phyloP scores from a whole-genome alignment of 2,113 vertebrate species.

The human region GRCh38 chr3:139711501-139712000 shows the following conservation, averaged over 20 bases:
- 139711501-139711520: neutral
- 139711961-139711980: neutral
- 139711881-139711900: neutral
- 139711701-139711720: neutral
- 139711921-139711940: neutral
- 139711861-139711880: neutral
- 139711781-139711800: neutral
- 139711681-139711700: neutral
- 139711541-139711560: neutral
- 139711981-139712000: neutral
- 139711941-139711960: neutral
- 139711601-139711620: neutral
- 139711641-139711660: neutral
- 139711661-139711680: slow-evolving; percentile 16
- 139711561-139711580: neutral
- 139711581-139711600: neutral
- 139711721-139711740: neutral
- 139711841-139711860: neutral
- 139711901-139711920: neutral
- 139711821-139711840: neutral
- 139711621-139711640: neutral
- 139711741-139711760: neutral
- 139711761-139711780: neutral
- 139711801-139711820: neutral
- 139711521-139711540: neutral